Evolutionary conservation across 2,113 vertebrate species (phyloP), one percentile per base, ranked within the genome.

Genomic region (Elachura formosa): DNA sequence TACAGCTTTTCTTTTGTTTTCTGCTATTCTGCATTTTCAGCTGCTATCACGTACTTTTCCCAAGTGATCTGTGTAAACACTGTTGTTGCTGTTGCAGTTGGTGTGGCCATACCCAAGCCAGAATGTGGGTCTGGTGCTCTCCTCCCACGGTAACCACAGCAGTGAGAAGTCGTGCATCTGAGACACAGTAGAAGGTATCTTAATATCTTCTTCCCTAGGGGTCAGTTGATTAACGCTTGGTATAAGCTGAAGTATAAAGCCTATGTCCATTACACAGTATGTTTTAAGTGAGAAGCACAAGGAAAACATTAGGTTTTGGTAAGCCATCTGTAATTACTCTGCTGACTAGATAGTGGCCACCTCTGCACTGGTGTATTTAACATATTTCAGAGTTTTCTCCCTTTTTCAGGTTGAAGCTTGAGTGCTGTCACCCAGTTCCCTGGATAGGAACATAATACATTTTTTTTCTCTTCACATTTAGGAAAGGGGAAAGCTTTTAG

Each of bases 51-150:
- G 31, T 15, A 51, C n/a, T 26, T 78, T 83, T 68, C 48, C 62
- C 55, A 23, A 54, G 43, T 7, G 66, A 46, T 63, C n/a, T 14
- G 7, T 52, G 23, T 23, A 49, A 80, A 48, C 15, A 6, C 36
- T 29, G 19, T 34, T 45, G 25, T 29, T 10, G 13, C 61, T 52
- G 0, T 26, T 5, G 14, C 18, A 10, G 41, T 12, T 54, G 72
- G 25, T 29, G 46, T 0, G 0, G 10, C 79, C n/a, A 4, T 54
- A 29, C 12, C 36, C 54, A n/a, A 82, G 43, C 33, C 26, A 76
- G 67, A 67, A 36, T 0, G 0, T 54, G 36, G 31, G 23, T 34
- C 55, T 58, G 45, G 33, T 74, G 6, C 64, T 49, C 49, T 71
- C 34, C 41, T 83, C 19, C 52, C 41, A 10, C 25, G 12, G 41